Conservation (phyloP, 2,888 invertebrate genomes). For the Noctua pronuba region DNA sequence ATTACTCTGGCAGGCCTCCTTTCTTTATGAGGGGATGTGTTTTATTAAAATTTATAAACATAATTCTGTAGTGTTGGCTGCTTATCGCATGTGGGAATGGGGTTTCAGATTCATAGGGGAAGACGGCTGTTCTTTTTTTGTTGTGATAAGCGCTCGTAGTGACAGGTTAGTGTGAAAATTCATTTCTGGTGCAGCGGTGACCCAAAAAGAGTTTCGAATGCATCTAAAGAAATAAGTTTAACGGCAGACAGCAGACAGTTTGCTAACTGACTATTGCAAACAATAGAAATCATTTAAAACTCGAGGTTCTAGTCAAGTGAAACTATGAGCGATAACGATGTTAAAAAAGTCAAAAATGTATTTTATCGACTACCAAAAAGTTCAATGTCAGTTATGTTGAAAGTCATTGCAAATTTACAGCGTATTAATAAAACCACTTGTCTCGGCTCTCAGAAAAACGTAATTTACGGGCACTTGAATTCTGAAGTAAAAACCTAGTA, state of each 20-base stretch:
- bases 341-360: background rate
- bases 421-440: background rate
- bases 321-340: background rate
- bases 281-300: background rate
- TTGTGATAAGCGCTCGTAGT: slow-evolving; percentile 3
- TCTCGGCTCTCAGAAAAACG: background rate
- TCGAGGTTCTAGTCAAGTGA: background rate
- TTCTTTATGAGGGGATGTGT: slow-evolving; percentile 64
- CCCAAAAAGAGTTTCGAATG: background rate
- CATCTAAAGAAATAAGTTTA: background rate
- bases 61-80: slow-evolving; percentile 79
- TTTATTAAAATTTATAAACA: slow-evolving; percentile 78
- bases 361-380: background rate
- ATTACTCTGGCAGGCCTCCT: slow-evolving; percentile 65
- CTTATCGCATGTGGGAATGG: slow-evolving; percentile 58
- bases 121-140: slow-evolving; percentile 15
- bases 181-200: background rate
- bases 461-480: background rate
- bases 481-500: background rate
- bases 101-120: slow-evolving; percentile 24
- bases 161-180: slow-evolving; percentile 4
- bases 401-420: background rate
- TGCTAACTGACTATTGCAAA: background rate
- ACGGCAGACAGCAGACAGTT: background rate
- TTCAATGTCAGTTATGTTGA: background rate